Evolutionary conservation across 2,113 vertebrate species (phyloP).

Genomic region (Ibidorhyncha struthersii): DNA sequence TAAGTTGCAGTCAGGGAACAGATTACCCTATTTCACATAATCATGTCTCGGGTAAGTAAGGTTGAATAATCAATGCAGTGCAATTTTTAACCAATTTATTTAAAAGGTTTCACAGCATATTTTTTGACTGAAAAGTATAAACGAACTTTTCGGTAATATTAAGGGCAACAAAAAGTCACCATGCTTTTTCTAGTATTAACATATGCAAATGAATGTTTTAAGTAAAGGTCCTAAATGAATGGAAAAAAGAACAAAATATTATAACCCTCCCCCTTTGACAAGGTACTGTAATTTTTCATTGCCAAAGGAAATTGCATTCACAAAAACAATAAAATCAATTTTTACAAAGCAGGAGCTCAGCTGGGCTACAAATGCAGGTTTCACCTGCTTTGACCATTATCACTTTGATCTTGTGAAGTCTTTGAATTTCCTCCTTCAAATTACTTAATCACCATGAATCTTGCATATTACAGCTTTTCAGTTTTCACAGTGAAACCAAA

Average conservation of each 20-base stretch:
- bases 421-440: neutral
- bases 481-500: neutral
- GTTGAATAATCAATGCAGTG: conserved; percentile 33
- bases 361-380: neutral
- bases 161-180: neutral
- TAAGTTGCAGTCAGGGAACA: neutral
- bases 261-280: neutral
- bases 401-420: neutral
- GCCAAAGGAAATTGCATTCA: neutral
- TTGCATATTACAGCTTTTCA: neutral
- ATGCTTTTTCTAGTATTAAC: neutral
- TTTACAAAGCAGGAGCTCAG: neutral
- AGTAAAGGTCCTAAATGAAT: neutral
- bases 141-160: neutral
- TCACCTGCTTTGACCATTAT: neutral
- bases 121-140: conserved; percentile 3
- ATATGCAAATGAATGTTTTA: neutral
- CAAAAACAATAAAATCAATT: neutral
- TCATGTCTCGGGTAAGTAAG: neutral
- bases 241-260: neutral
- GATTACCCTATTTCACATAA: conserved; percentile 19
- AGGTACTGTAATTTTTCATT: neutral
- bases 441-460: neutral
- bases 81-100: conserved; percentile 9
- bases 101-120: neutral